Evolutionary conservation across 2,113 vertebrate genomes (phyloP).

Genomic region (Tretioscincus oriximinensis): DNA sequence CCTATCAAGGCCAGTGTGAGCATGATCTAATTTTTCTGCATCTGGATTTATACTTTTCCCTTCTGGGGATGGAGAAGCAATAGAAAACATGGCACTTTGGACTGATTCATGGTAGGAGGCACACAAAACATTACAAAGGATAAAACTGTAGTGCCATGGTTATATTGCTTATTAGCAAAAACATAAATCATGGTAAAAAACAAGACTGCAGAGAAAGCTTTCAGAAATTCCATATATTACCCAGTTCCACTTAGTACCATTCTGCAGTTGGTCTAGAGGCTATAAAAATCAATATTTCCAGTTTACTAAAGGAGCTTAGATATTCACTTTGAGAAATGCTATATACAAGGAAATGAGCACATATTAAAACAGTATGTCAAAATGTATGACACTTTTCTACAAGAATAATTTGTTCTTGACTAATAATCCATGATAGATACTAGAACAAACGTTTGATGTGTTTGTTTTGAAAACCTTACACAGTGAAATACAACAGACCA

Average conservation of each 20-base stretch:
- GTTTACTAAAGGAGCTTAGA: neutral
- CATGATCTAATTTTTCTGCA: neutral
- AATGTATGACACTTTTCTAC: too few species aligned
- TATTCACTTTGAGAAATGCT: neutral
- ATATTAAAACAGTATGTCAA: slow-evolving; percentile 9
- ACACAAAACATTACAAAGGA: neutral
- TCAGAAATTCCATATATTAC: neutral
- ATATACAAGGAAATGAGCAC: neutral
- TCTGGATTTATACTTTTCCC: neutral
- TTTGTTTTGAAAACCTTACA: neutral
- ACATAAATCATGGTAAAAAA: neutral
- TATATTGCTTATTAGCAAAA: neutral
- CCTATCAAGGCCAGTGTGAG: neutral
- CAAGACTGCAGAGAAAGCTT: neutral
- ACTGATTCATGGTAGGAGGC: neutral
- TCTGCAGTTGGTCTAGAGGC: neutral
- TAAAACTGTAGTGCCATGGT: neutral
- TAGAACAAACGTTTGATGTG: neutral
- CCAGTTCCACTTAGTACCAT: neutral
- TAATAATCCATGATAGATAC: neutral
- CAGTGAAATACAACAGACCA: neutral
- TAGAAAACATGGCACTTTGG: neutral
- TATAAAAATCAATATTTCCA: slow-evolving; percentile 10
- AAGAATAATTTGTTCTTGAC: neutral
- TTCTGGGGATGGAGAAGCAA: neutral